Evolutionary conservation across 1,140 invertebrate genomes (phyloP).

Genomic region (Venustaconcha ellipsiformis): DNA sequence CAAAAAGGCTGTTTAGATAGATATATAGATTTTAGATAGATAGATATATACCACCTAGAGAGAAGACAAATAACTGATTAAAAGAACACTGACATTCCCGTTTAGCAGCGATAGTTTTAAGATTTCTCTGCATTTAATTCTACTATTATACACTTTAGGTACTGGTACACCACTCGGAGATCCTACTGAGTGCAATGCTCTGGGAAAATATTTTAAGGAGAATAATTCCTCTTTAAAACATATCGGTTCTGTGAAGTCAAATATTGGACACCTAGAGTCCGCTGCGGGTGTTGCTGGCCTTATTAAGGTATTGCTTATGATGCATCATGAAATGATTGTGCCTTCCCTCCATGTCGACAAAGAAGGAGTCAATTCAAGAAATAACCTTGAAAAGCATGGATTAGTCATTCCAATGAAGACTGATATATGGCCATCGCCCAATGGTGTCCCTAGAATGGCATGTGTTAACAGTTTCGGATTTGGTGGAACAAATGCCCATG

Average conservation of each 20-base stretch:
- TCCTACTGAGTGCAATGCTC: constrained; percentile 83
- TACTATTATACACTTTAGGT: constrained; percentile 69
- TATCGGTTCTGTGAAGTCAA: constrained; percentile 59
- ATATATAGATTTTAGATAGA: no score
- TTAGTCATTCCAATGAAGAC: constrained; percentile 37
- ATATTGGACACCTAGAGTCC: constrained; percentile 77
- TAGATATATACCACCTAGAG: no score
- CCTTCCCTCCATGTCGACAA: constrained; percentile 40
- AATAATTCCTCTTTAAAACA: constrained; percentile 10
- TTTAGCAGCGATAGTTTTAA: no score
- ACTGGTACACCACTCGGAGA: constrained; percentile 93
- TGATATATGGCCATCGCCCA: constrained; percentile 62
- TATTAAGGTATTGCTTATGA: constrained; percentile 75
- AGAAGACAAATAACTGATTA: no score
- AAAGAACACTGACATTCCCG: no score
- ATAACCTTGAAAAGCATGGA: constrained; percentile 24
- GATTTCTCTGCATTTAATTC: no score
- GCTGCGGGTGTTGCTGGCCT: constrained; percentile 91
- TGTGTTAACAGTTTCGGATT: constrained; percentile 52
- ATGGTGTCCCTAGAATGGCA: not conserved
- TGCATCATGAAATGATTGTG: constrained; percentile 49
- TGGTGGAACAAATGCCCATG: constrained; percentile 56
- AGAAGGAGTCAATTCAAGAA: constrained; percentile 38
- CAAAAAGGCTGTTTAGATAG: no score
- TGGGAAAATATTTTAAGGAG: constrained; percentile 9